phyloP scores from a whole-genome alignment of 64 coral and sea anemone species.

The Trachythela sp. region DNA sequence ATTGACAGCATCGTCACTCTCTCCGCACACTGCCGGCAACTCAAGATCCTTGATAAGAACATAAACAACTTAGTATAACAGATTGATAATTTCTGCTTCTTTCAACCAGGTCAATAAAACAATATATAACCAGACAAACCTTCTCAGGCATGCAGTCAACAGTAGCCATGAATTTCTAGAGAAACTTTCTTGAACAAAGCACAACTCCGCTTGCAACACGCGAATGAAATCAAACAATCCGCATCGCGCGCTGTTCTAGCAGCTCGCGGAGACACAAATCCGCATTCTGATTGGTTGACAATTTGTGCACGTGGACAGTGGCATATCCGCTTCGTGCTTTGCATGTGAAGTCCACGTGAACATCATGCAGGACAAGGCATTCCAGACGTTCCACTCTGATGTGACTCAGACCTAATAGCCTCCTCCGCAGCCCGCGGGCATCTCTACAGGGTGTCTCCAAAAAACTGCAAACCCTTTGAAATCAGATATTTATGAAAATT shows the following conservation, averaged over 20 bases:
- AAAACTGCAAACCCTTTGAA: too few relatives aligned
- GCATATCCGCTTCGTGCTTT: background rate
- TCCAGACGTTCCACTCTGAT: background rate
- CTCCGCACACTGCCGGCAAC: background rate
- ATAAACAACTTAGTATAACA: background rate
- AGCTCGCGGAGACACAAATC: background rate
- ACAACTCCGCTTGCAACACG: background rate
- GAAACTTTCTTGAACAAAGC: background rate
- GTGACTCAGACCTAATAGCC: too few relatives aligned
- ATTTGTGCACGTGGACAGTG: background rate
- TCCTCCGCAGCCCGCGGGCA: too few relatives aligned
- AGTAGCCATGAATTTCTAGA: background rate
- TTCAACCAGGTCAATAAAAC: background rate
- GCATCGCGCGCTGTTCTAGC: background rate
- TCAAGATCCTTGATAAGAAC: conserved; percentile 2
- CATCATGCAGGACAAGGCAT: background rate
- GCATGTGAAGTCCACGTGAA: background rate
- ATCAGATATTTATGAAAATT: too few relatives aligned
- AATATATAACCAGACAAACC: background rate
- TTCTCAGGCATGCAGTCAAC: background rate
- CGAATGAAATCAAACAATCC: background rate
- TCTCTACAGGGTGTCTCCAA: too few relatives aligned
- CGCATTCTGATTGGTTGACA: background rate
- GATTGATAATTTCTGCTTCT: background rate
- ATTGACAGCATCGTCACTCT: background rate